Evolutionary conservation across 1,140 invertebrate genomes (phyloP).

Genomic region (Papilio polyxenes): DNA sequence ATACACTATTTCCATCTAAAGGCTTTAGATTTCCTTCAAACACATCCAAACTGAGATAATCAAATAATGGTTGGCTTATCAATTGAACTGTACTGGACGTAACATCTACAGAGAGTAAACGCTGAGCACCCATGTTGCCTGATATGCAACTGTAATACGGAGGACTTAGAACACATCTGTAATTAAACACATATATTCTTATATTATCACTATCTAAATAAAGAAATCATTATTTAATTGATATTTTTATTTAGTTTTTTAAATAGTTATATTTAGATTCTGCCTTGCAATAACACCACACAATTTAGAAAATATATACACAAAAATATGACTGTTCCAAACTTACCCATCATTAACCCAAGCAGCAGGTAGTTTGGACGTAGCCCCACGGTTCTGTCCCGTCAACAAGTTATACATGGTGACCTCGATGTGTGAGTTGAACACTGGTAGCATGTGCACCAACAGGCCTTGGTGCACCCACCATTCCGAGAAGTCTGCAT

Average conservation of each 20-base stretch:
- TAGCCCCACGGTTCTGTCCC: slow-evolving; percentile 83
- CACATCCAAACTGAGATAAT: slow-evolving; percentile 54
- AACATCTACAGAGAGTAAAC: slow-evolving; percentile 79
- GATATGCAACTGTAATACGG: slow-evolving; percentile 84
- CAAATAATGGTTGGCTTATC: slow-evolving; percentile 69
- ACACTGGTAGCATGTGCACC: slow-evolving; percentile 85
- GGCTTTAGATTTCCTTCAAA: slow-evolving; percentile 41
- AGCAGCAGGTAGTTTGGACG: slow-evolving; percentile 82
- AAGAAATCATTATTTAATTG: slow-evolving; percentile 17
- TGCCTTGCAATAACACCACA: no score
- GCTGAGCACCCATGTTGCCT: slow-evolving; percentile 69
- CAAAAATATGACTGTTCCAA: not conserved
- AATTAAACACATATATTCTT: slow-evolving; percentile 44
- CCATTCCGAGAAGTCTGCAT: slow-evolving; percentile 81
- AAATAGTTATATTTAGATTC: no score
- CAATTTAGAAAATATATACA: not conserved
- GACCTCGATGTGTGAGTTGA: slow-evolving; percentile 85
- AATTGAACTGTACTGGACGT: slow-evolving; percentile 72
- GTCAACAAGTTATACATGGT: slow-evolving; percentile 85
- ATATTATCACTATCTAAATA: not conserved
- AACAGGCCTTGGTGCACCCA: slow-evolving; percentile 83
- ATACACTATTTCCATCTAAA: slow-evolving; percentile 56
- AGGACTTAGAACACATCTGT: slow-evolving; percentile 84
- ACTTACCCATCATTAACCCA: slow-evolving; percentile 84
- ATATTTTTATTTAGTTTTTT: not conserved